Conservation (phyloP, 2,888 invertebrate genomes). For the Anagyrus pseudococci region DNA sequence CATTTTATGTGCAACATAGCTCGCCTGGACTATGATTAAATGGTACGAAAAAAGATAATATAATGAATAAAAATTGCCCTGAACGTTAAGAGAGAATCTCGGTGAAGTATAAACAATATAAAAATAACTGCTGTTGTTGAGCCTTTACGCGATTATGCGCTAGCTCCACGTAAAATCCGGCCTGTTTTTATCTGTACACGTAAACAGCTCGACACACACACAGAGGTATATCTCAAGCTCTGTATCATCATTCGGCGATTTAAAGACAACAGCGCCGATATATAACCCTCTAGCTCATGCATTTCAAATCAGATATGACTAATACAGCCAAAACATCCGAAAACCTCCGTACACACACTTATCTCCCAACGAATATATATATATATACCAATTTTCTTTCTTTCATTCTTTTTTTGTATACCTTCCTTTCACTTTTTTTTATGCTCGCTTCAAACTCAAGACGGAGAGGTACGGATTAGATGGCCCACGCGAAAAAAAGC, state of each 20-base stretch:
- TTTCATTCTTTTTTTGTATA: neutral
- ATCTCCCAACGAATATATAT: no score
- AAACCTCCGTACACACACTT: no score
- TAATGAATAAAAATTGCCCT: no score
- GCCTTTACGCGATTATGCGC: no score
- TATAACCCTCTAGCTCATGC: neutral
- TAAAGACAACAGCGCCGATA: neutral
- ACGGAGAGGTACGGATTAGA: neutral
- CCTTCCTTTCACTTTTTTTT: neutral
- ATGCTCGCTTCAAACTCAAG: neutral
- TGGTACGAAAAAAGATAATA: no score
- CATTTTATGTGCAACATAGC: no score
- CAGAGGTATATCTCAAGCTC: neutral
- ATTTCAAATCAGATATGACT: slow-evolving; percentile 6
- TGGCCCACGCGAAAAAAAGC: neutral
- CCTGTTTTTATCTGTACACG: neutral
- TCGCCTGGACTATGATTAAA: no score
- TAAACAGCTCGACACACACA: neutral
- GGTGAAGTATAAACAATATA: no score
- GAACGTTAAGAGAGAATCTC: no score
- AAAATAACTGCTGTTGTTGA: no score
- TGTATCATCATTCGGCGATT: neutral
- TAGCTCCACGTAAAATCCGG: no score
- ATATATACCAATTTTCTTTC: neutral
- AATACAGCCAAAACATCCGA: neutral